Evolutionary conservation across 2,797 vertebrate genomes (phyloP).

Genomic region (Hypotaenidia philippensis): DNA sequence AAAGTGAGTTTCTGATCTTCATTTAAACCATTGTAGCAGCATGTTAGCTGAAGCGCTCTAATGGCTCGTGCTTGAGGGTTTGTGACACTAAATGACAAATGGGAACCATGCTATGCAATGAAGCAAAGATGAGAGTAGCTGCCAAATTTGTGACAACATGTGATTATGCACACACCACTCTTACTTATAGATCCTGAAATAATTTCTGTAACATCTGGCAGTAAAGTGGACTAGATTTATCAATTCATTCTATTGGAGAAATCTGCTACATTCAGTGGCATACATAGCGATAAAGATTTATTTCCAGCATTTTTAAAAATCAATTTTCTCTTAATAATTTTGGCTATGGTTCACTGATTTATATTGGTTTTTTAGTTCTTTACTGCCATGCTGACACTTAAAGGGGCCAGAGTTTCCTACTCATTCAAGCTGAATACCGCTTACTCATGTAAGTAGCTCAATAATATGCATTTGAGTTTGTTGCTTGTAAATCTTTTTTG

Average conservation of each 20-base stretch:
- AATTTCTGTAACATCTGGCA: slow-evolving; percentile 49
- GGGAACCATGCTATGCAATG: neutral
- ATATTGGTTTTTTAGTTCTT: neutral
- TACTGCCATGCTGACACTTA: neutral
- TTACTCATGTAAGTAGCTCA: neutral
- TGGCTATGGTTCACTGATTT: neutral
- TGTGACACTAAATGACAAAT: slow-evolving; percentile 56
- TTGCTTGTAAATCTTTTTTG: neutral
- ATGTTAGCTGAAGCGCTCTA: slow-evolving; percentile 2
- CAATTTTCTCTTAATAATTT: slow-evolving; percentile 4
- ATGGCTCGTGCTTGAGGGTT: neutral
- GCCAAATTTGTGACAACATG: slow-evolving; percentile 46
- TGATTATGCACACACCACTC: slow-evolving; percentile 12
- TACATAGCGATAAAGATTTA: neutral
- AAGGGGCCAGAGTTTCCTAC: neutral
- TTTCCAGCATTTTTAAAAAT: slow-evolving; percentile 34
- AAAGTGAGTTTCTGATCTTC: slow-evolving; percentile 38
- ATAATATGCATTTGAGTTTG: neutral
- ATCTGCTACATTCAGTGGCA: slow-evolving; percentile 10
- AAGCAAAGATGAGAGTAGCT: slow-evolving; percentile 44
- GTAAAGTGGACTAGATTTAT: slow-evolving; percentile 21
- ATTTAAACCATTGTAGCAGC: slow-evolving; percentile 14
- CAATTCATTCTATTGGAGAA: slow-evolving; percentile 8
- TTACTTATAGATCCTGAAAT: slow-evolving; percentile 30
- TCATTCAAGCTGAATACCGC: neutral